Percentiles rank a stretch among this genome's conserved stretches.
Evolutionary conservation across 2,797 vertebrate species (phyloP).

Genomic region (Coracias cyanogaster): DNA sequence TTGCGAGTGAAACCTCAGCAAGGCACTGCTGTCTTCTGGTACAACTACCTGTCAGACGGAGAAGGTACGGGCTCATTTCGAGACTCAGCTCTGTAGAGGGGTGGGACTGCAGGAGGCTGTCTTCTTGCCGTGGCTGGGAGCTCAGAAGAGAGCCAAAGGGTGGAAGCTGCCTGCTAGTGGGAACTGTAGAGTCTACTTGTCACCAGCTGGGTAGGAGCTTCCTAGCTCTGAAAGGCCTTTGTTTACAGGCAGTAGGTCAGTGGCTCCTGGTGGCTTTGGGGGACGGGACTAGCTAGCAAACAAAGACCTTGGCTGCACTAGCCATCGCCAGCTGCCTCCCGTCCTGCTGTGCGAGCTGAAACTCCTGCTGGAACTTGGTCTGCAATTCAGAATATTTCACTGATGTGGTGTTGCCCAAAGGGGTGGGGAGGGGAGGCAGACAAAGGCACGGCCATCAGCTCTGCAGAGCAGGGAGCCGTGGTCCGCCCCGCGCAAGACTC

Average conservation of each 20-base stretch:
- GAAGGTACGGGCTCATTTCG: slow-evolving; percentile 82
- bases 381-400: slow-evolving; percentile 46
- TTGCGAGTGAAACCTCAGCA: slow-evolving; percentile 92
- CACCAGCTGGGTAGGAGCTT: slow-evolving; percentile 43
- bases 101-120: background rate
- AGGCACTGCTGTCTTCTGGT: slow-evolving; percentile 98
- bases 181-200: slow-evolving; percentile 20
- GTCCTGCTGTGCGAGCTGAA: slow-evolving; percentile 13
- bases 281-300: slow-evolving; percentile 44
- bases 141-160: background rate
- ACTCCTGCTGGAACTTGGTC: slow-evolving; percentile 56
- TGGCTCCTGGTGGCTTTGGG: slow-evolving; percentile 43
- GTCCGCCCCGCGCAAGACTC: background rate
- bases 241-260: slow-evolving; percentile 63
- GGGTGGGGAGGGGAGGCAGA: background rate
- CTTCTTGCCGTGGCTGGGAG: background rate
- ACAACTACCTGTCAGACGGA: slow-evolving; percentile 97
- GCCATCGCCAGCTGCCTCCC: slow-evolving; percentile 16
- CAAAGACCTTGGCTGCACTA: slow-evolving; percentile 60
- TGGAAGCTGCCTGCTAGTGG: slow-evolving; percentile 39
- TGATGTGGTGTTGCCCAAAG: slow-evolving; percentile 65
- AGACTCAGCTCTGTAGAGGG: background rate
- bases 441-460: slow-evolving; percentile 12
- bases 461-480: background rate
- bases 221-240: slow-evolving; percentile 56